Conservation (phyloP, 2,888 invertebrate species). For the Philereme transversata region DNA sequence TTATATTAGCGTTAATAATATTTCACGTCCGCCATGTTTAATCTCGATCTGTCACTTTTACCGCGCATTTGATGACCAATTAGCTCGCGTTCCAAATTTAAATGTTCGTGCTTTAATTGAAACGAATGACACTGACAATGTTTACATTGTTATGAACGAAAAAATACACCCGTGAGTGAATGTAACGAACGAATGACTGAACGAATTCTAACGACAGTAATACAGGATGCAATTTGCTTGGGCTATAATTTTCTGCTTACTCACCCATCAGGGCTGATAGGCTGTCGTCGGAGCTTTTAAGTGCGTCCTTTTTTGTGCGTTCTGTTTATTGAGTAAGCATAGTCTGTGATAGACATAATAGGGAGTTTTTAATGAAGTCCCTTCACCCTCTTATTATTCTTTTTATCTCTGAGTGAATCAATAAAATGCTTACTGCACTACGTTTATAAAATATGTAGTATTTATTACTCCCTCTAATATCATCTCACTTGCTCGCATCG, state of each 20-base stretch:
- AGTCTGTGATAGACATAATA: constrained; percentile 1
- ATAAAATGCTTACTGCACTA: constrained; percentile 30
- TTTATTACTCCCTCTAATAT: constrained; percentile 45
- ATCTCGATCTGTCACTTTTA: constrained; percentile 61
- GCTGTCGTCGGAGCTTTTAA: constrained; percentile 33
- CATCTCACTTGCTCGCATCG: constrained; percentile 28
- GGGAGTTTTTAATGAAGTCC: constrained; percentile 18
- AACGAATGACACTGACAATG: constrained; percentile 28
- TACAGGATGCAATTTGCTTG: constrained; percentile 52
- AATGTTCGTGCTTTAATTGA: constrained; percentile 51
- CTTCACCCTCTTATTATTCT: constrained; percentile 11
- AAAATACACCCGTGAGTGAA: constrained; percentile 20
- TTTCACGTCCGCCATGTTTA: constrained; percentile 59
- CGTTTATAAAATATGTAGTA: constrained; percentile 45
- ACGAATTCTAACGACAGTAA: constrained; percentile 50
- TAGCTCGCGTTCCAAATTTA: constrained; percentile 51
- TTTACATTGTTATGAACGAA: constrained; percentile 7
- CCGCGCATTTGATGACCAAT: constrained; percentile 59
- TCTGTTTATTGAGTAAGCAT: constrained; percentile 4
- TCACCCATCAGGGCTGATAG: constrained; percentile 55
- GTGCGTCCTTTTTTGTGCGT: constrained; percentile 21
- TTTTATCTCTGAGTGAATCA: constrained; percentile 22
- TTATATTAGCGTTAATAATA: constrained; percentile 47
- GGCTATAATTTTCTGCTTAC: constrained; percentile 55
- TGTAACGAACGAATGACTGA: constrained; percentile 46